These are phyloP conservation scores for Geotria australis DNA, from an alignment of 2,797 vertebrate species.

Conservation along the genomic window DNA sequence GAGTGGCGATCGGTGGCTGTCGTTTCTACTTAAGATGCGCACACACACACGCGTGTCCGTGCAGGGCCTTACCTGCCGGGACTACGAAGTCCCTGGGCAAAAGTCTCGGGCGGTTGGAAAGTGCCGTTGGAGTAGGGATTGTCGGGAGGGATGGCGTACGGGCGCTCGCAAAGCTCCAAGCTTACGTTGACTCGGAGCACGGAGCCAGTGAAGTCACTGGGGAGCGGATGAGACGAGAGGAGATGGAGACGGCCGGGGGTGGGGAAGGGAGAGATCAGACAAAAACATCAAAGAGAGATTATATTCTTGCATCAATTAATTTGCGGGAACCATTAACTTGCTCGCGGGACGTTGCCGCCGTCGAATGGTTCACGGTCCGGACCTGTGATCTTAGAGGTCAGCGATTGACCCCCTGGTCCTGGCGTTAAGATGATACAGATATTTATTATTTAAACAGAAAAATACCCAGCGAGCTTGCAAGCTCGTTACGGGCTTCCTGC, in stretches of 20 bases:
- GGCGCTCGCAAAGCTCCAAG: conserved; percentile 37
- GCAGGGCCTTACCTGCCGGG: conserved; percentile 53
- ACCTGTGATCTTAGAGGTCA: too few species aligned
- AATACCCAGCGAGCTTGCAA: too few species aligned
- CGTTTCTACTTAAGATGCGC: too few species aligned
- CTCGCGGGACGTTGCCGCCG: too few species aligned
- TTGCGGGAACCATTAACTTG: background rate
- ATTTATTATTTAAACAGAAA: too few species aligned
- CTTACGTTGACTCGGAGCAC: conserved; percentile 68
- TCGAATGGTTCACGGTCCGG: too few species aligned
- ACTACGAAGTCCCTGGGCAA: conserved; percentile 77
- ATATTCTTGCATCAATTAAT: background rate
- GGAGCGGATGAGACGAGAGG: conserved; percentile 4
- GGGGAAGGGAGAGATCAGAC: background rate
- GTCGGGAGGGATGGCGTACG: conserved; percentile 55
- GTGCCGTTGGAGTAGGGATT: conserved; percentile 98
- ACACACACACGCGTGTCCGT: too few species aligned
- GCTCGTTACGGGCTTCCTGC: too few species aligned
- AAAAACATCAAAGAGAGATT: background rate
- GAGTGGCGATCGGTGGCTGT: too few species aligned
- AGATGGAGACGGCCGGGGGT: conserved; percentile 2
- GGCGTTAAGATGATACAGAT: too few species aligned
- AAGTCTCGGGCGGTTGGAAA: conserved; percentile 91
- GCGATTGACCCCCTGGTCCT: too few species aligned
- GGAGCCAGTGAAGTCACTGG: conserved; percentile 90